Percentiles rank a stretch among this genome's conserved stretches.
phyloP scores from a whole-genome alignment of 2,113 vertebrate genomes.

The Cololabis saira region DNA sequence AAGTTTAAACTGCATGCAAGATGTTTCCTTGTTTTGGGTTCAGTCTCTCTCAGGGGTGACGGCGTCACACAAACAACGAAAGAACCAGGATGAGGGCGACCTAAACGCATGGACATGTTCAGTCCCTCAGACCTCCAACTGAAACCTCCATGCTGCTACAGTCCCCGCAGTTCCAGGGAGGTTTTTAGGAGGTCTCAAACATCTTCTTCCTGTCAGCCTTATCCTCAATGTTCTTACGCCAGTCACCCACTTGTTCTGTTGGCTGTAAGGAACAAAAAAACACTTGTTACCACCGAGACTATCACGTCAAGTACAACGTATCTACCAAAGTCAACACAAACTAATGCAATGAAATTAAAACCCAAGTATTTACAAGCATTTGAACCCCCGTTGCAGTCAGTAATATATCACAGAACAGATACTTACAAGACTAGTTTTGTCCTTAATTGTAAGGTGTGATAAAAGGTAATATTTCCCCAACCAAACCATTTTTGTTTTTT shows the following conservation, averaged over 20 bases:
- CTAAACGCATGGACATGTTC: constrained; percentile 19
- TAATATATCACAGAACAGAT: too few relatives aligned
- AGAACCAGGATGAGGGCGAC: not conserved
- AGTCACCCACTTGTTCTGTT: constrained; percentile 88
- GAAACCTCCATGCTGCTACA: not conserved
- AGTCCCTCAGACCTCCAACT: constrained; percentile 45
- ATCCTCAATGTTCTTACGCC: constrained; percentile 97
- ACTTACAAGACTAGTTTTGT: too few relatives aligned
- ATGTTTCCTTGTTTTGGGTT: constrained; percentile 17
- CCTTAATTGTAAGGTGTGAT: too few relatives aligned
- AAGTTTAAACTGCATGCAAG: not conserved
- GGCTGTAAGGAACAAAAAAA: not conserved
- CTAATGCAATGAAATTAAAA: too few relatives aligned
- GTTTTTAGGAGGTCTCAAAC: constrained; percentile 88
- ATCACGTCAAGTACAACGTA: too few relatives aligned
- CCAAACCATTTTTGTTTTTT: too few relatives aligned
- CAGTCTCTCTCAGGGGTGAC: not conserved
- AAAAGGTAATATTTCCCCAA: too few relatives aligned
- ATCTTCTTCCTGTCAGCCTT: constrained; percentile 98
- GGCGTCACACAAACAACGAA: constrained; percentile 23
- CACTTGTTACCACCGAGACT: too few relatives aligned
- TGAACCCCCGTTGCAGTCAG: too few relatives aligned
- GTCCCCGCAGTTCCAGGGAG: not conserved
- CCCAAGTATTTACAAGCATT: too few relatives aligned
- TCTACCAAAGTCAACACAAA: too few relatives aligned